A percentile compares a stretch with the other conserved stretches of the same genome.
These are phyloP conservation scores for Fabriciana adippe DNA, from an alignment of 2,888 invertebrate species.

Conservation along the genomic window DNA sequence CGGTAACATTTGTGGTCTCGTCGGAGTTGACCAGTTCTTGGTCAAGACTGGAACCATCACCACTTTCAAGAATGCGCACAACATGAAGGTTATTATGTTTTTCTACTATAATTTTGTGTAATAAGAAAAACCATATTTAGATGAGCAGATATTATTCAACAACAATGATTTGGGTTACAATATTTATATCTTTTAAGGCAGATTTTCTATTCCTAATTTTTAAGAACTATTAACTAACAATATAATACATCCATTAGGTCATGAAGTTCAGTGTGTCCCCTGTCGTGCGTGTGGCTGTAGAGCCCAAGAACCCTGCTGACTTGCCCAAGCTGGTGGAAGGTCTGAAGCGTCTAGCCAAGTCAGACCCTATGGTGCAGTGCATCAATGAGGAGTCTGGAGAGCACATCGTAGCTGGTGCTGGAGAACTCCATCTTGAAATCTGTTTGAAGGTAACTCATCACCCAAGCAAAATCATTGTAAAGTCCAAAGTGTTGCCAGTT, in stretches of 20 bases:
- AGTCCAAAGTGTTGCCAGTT: conserved; percentile 80
- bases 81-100: conserved; percentile 88
- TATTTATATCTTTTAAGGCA: too few species aligned
- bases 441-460: conserved; percentile 96
- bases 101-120: conserved; percentile 3
- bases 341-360: conserved; percentile 99
- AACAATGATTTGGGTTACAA: too few species aligned
- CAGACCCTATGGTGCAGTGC: conserved; percentile 99
- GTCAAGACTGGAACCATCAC: conserved; percentile 99
- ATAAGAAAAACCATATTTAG: neutral
- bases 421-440: conserved; percentile 99
- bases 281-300: conserved; percentile 99
- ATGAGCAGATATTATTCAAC: too few species aligned
- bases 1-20: conserved; percentile 99
- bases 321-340: conserved; percentile 99
- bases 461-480: neutral
- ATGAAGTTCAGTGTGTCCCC: conserved; percentile 99
- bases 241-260: conserved; percentile 82
- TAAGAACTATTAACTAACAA: too few species aligned
- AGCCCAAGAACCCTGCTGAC: conserved; percentile 99
- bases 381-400: conserved; percentile 99
- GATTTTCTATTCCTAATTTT: too few species aligned
- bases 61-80: conserved; percentile 99
- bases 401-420: conserved; percentile 99
- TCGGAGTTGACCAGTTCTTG: conserved; percentile 99